Percentiles rank a stretch among this genome's conserved stretches.
These are phyloP conservation scores for Lucilia sericata DNA, from an alignment of 1,140 invertebrate species.

Conservation along the genomic window DNA sequence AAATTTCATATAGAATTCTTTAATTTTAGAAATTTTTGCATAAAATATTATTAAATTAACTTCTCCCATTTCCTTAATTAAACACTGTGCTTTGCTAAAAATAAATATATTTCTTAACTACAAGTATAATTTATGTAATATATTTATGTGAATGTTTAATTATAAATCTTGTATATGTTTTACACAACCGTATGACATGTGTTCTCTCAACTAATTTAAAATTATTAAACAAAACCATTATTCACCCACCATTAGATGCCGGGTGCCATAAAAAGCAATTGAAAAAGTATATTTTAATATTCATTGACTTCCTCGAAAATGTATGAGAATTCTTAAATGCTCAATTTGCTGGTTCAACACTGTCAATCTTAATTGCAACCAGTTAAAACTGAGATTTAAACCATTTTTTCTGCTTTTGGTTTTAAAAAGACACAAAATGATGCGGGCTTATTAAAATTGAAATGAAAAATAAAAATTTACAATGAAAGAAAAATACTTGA, in stretches of 20 bases:
- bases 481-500: no score
- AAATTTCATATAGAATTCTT: no score
- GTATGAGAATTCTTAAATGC: neutral
- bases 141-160: neutral
- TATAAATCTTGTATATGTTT: neutral
- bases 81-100: no score
- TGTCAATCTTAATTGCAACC: constrained; percentile 42
- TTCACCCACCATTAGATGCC: constrained; percentile 7
- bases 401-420: neutral
- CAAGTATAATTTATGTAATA: no score
- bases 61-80: no score
- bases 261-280: neutral
- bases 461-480: neutral
- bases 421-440: neutral
- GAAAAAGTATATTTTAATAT: neutral
- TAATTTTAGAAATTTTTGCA: no score
- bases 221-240: neutral
- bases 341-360: constrained; percentile 8
- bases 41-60: no score
- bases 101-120: no score
- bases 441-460: constrained; percentile 11
- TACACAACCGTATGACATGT: neutral
- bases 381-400: constrained; percentile 37
- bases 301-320: constrained; percentile 23
- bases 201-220: neutral